Evolutionary conservation across 2,113 vertebrate genomes (phyloP), one percentile per base, ranked within the genome.

Genomic region (Chaetura pelagica): DNA sequence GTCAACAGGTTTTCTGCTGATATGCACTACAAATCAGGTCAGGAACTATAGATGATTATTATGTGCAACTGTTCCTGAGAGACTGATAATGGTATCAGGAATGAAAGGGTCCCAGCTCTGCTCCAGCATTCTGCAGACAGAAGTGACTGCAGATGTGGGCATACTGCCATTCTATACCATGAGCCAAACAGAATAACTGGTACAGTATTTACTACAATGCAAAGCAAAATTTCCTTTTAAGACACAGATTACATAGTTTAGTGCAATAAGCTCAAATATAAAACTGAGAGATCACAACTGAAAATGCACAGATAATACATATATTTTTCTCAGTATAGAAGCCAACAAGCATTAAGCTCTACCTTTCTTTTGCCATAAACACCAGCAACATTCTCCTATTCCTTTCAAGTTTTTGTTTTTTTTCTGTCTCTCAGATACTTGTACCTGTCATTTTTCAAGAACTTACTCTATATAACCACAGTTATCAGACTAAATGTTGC

Each of bases 1-100:
- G 42, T 72, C 62, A 55, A 61, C 61, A 92, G 46, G 77, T 76
- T 84, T 75, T 93, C 61, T 95, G 64, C 59, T 94, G 83, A 54
- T 46, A 55, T 7, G 29, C 23, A 42, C 48, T 72, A 40, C 55
- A 72, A 89, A 87, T 27, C 83, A 90, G 68, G 77, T 58, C 90
- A 91, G 67, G 24, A 89, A 77, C 16, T 58, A 66, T 0, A 83
- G 66, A 52, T 54, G 34, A 84, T 82, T 77, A 87, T 29, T 80
- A 63, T 44, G 64, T 23, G 54, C 58, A 89, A 24, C 52, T 75
- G 62, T 4, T 86, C 66, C 80, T 49, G 42, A 73, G 59, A 96
- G 85, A 55, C 84, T 67, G 76, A 74, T 78, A 76, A 94, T 40
- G 73, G 90, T 59, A 94, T 54, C 77, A 85, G 62, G 44, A 93